Evolutionary conservation across 2,113 vertebrate genomes (phyloP), one percentile per base, ranked within the genome.

Genomic region (Accipiter virgatus): DNA sequence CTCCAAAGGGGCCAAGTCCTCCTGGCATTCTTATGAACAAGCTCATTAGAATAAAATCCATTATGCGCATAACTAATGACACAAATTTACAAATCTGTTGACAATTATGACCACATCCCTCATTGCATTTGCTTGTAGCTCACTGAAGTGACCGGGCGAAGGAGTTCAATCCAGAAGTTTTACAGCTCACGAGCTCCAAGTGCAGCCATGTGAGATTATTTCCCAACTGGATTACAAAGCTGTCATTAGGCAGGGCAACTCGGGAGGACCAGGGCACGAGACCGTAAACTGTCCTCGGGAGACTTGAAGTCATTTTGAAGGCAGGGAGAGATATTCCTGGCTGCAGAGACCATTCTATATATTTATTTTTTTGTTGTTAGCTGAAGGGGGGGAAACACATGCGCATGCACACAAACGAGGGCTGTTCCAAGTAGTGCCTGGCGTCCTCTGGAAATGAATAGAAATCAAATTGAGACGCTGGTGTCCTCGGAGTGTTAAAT

Each of bases 211-310:
- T 96, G 90, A 95, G 94, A 75, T 89, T 94, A 97, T 97, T 96
- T 96, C 95, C 97, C 98, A 97, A 97, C 87, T 98, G 96, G 95
- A 97, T 96, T 97, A 97, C 97, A 97, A 98, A 97, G 62, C 95
- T 97, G 98, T 98, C 97, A 97, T 96, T 97, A 98, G 96, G 96
- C 93, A 97, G 85, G 86, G 91, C 95, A 90, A 29, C 68, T 88
- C 71, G 23, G 78, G 90, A 95, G 96, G 96, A 97, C 92, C 94
- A 92, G 97, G 94, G 94, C 92, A 96, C 66, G 92, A 96, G 96
- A 98, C 97, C 91, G 81, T 98, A 95, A 97, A 96, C 97, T 89
- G 86, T 96, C 93, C 96, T 98, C 78, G 0, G 70, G 96, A 98
- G 96, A 97, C 86, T 20, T 55, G 20, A 94, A 97, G 96, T 96